Percentiles rank a stretch among this genome's conserved stretches.
Conservation (phyloP, 2,888 invertebrate species). For the Brenthis ino region DNA sequence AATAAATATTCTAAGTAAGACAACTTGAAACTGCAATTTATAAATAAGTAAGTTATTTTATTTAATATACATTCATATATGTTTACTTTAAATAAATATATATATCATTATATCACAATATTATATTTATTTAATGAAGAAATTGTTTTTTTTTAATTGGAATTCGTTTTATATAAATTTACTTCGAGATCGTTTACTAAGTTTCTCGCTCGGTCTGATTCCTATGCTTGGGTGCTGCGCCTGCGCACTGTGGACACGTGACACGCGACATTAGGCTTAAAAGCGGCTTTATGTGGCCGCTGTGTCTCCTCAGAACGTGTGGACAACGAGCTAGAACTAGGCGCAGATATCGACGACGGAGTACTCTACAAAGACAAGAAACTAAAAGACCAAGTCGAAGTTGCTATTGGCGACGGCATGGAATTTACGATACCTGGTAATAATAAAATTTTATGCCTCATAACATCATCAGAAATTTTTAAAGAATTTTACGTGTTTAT, state of each 20-base stretch:
- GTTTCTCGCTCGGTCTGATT: slow-evolving; percentile 69
- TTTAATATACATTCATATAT: slow-evolving; percentile 13
- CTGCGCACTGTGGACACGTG: slow-evolving; percentile 57
- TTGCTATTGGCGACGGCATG: slow-evolving; percentile 96
- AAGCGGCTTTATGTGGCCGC: slow-evolving; percentile 83
- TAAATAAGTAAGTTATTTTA: slow-evolving; percentile 4
- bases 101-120: too few relatives aligned
- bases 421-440: slow-evolving; percentile 95
- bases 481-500: background rate
- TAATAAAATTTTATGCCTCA: background rate
- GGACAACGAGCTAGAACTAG: slow-evolving; percentile 85
- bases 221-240: slow-evolving; percentile 78
- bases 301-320: slow-evolving; percentile 87
- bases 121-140: too few relatives aligned
- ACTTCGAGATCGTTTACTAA: slow-evolving; percentile 33
- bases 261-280: slow-evolving; percentile 75
- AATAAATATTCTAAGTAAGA: background rate
- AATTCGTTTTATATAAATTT: slow-evolving; percentile 18
- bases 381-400: slow-evolving; percentile 93
- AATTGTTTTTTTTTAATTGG: background rate
- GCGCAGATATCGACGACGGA: slow-evolving; percentile 89
- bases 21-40: background rate
- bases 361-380: slow-evolving; percentile 94
- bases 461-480: background rate
- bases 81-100: background rate